Conservation (phyloP, 2,113 vertebrate species). For the Guaruba guarouba region DNA sequence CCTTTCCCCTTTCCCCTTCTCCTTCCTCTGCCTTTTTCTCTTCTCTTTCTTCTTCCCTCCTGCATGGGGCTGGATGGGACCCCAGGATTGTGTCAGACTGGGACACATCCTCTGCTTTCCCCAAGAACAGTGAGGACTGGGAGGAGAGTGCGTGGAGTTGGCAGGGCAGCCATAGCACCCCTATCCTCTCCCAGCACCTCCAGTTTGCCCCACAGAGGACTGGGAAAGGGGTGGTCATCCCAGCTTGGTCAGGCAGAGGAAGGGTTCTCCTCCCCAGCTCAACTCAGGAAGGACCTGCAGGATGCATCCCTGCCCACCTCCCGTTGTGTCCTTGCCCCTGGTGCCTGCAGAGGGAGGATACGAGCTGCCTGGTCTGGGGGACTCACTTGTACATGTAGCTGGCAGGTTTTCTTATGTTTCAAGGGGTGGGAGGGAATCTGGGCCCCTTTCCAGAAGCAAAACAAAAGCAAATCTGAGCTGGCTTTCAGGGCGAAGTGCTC, state of each 20-base stretch:
- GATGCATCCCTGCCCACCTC: background rate
- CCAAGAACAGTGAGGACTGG: background rate
- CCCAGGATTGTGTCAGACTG: background rate
- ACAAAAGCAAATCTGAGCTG: conserved; percentile 47
- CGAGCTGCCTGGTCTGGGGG: background rate
- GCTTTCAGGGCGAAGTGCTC: background rate
- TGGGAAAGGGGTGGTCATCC: background rate
- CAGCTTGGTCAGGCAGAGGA: accelerated
- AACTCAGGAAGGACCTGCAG: accelerated
- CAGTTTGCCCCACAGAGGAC: background rate
- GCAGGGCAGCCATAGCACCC: background rate
- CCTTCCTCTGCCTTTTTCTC: accelerated
- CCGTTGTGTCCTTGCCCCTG: accelerated
- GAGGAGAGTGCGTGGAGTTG: background rate
- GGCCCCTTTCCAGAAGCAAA: conserved; percentile 54
- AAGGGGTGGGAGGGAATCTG: conserved; percentile 45
- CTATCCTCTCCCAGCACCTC: background rate
- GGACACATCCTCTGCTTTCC: background rate
- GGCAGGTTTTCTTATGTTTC: conserved; percentile 24
- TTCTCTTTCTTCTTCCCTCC: background rate
- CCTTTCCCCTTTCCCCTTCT: accelerated
- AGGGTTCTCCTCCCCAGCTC: background rate
- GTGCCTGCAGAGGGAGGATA: accelerated
- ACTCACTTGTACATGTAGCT: conserved; percentile 14
- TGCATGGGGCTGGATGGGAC: background rate